phyloP scores from a whole-genome alignment of 1,140 invertebrate species.

The Uloborus diversus region DNA sequence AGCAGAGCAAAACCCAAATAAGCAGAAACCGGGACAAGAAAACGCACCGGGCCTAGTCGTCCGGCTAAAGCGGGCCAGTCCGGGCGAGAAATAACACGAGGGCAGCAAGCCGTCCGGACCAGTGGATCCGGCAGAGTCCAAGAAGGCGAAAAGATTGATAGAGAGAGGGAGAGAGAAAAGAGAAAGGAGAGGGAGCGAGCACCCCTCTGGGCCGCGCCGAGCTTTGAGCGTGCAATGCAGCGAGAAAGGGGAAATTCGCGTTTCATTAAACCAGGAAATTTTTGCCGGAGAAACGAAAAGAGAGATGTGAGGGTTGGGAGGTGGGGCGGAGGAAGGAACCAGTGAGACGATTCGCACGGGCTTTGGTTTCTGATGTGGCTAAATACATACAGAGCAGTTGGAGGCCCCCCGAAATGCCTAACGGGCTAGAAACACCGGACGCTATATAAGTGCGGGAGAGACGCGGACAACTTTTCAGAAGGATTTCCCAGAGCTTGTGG shows the following conservation, averaged over 20 bases:
- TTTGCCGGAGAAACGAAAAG: slow-evolving; percentile 47
- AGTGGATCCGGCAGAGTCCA: slow-evolving; percentile 50
- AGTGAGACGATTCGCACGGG: slow-evolving; percentile 52
- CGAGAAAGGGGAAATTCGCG: slow-evolving; percentile 56
- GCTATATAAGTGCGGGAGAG: slow-evolving; percentile 49
- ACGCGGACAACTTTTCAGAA: slow-evolving; percentile 52
- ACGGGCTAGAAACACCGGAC: slow-evolving; percentile 54
- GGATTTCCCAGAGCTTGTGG: slow-evolving; percentile 35
- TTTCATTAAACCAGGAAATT: slow-evolving; percentile 58
- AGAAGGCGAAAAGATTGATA: slow-evolving; percentile 55
- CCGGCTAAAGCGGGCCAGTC: slow-evolving; percentile 43
- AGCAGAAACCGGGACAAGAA: slow-evolving; percentile 55
- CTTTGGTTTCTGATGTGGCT: slow-evolving; percentile 57
- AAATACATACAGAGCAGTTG: slow-evolving; percentile 56
- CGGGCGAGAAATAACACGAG: slow-evolving; percentile 55
- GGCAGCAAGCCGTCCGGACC: slow-evolving; percentile 35
- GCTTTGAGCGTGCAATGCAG: slow-evolving; percentile 50
- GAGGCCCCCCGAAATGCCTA: slow-evolving; percentile 26
- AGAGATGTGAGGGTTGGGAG: background rate
- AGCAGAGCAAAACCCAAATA: slow-evolving; percentile 51
- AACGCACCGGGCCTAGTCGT: slow-evolving; percentile 44
- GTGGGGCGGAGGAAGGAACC: slow-evolving; percentile 30
- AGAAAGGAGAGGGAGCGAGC: background rate
- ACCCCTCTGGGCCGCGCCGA: slow-evolving; percentile 4
- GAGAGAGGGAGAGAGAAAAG: background rate